These are phyloP conservation scores for Sarcophilus harrisii DNA, from an alignment of 2,797 vertebrate genomes.

Conservation along the genomic window DNA sequence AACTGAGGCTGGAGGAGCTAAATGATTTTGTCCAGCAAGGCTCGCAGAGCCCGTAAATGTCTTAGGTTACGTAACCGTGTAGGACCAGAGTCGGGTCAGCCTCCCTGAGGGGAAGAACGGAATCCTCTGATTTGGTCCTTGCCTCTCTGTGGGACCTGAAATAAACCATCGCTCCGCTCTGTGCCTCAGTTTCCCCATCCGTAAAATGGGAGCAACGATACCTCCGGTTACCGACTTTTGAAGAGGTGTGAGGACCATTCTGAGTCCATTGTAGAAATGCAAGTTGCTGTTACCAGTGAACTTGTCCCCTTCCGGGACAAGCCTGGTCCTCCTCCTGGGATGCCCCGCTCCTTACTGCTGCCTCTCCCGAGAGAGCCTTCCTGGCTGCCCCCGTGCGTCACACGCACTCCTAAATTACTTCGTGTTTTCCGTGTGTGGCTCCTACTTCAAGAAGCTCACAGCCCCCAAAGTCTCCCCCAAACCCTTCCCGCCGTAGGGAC, in stretches of 20 bases:
- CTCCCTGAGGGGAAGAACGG: neutral
- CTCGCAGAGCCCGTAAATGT: neutral
- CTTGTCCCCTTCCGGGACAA: neutral
- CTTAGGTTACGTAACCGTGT: neutral
- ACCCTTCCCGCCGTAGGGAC: neutral
- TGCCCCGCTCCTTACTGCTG: neutral
- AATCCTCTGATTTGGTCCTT: neutral
- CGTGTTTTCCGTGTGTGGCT: neutral
- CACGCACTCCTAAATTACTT: neutral
- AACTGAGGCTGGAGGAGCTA: neutral
- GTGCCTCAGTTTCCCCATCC: neutral
- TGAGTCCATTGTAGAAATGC: neutral
- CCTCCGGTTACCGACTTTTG: neutral
- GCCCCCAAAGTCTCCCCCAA: neutral
- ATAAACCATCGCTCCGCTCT: neutral
- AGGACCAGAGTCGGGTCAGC: neutral
- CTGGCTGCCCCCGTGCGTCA: fast-evolving
- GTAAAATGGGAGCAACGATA: neutral
- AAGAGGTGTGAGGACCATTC: neutral
- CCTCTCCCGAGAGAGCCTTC: neutral
- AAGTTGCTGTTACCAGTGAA: neutral
- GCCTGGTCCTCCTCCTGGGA: neutral
- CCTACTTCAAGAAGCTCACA: neutral
- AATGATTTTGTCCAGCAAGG: neutral
- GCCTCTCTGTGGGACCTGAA: neutral